A percentile compares a stretch with the other conserved stretches of the same genome.
Evolutionary conservation across 2,797 vertebrate genomes (phyloP).

Genomic region (Sarcoramphus papa): DNA sequence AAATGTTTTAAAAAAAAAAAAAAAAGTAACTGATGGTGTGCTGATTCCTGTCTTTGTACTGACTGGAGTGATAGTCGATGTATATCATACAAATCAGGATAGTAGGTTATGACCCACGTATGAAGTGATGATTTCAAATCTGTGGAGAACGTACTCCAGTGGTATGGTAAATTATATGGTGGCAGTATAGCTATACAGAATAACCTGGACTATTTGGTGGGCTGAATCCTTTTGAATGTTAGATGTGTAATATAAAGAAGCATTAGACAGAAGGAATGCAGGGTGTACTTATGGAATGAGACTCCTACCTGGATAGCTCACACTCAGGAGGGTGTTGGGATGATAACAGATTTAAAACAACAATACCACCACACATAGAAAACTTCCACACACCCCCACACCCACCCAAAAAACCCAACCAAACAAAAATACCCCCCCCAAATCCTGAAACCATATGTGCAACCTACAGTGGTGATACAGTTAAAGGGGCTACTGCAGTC

Average conservation of each 20-base stretch:
- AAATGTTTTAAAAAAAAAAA: not conserved
- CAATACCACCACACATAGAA: rapidly evolving
- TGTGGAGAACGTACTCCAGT: not conserved
- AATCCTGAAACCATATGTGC: rapidly evolving
- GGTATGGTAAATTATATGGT: not conserved
- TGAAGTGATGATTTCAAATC: not conserved
- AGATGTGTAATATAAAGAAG: not conserved
- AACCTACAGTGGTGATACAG: rapidly evolving
- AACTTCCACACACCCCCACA: not conserved
- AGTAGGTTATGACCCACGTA: rapidly evolving
- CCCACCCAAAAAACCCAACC: not conserved
- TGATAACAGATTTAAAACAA: not conserved
- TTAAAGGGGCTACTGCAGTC: not conserved
- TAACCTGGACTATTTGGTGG: not conserved
- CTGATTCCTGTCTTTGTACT: not conserved
- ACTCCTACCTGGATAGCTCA: not conserved
- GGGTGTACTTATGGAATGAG: not conserved
- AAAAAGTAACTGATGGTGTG: not conserved
- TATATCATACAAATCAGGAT: rapidly evolving
- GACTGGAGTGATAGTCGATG: not conserved
- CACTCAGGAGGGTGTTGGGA: not conserved
- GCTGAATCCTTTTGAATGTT: not conserved
- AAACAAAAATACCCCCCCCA: not conserved
- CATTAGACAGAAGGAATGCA: not conserved
- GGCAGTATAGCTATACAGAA: not conserved